Evolutionary conservation across 2,888 invertebrate species (phyloP).

Genomic region (Cerceris ruficornis): DNA sequence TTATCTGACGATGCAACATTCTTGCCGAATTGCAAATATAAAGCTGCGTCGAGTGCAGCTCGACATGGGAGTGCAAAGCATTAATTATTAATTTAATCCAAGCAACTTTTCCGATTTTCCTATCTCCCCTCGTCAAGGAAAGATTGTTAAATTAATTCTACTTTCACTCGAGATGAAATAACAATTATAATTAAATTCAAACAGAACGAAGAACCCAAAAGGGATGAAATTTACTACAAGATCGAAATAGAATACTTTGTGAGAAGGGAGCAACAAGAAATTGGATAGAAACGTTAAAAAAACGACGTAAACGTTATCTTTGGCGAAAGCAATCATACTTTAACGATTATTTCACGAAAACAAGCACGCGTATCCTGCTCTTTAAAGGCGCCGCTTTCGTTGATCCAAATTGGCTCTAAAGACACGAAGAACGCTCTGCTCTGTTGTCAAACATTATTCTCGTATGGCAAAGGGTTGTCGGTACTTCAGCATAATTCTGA

Average conservation of each 20-base stretch:
- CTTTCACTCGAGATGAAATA: no score
- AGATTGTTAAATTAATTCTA: no score
- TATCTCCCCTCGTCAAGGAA: no score
- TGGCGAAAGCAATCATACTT: slow-evolving; percentile 7
- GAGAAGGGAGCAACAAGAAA: slow-evolving; percentile 13
- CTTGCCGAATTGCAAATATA: no score
- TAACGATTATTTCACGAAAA: slow-evolving; percentile 32
- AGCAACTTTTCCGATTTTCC: no score
- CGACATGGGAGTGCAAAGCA: no score
- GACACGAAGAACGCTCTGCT: slow-evolving; percentile 9
- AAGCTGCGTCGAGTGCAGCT: no score
- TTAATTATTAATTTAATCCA: no score
- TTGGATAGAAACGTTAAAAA: slow-evolving; percentile 1
- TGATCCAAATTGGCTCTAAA: slow-evolving; percentile 38
- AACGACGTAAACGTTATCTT: slow-evolving; percentile 16
- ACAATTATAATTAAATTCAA: no score
- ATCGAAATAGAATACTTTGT: not conserved
- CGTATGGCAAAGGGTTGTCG: slow-evolving; percentile 35
- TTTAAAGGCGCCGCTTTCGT: slow-evolving; percentile 32
- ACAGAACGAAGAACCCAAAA: no score
- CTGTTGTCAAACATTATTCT: slow-evolving; percentile 36
- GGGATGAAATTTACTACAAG: no score
- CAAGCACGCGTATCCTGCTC: slow-evolving; percentile 40
- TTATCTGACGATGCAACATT: no score
- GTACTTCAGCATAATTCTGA: slow-evolving; percentile 29